phyloP scores from a whole-genome alignment of 2,113 vertebrate species.

The Engystomops pustulosus region DNA sequence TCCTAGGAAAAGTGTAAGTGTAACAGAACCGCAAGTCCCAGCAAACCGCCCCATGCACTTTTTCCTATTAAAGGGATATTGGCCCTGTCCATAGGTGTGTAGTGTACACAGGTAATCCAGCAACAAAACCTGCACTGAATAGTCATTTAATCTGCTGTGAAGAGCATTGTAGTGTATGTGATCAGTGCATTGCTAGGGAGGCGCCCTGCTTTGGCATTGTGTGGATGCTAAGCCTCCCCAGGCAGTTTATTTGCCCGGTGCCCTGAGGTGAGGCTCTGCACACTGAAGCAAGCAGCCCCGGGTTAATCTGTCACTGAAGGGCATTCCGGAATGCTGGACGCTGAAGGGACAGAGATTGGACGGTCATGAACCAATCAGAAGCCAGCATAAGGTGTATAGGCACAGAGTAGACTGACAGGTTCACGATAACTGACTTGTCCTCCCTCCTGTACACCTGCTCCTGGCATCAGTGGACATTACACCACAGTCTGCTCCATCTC shows the following conservation, averaged over 20 bases:
- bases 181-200: slow-evolving; percentile 14
- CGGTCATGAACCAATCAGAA: slow-evolving; percentile 26
- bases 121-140: neutral
- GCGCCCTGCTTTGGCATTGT: slow-evolving; percentile 26
- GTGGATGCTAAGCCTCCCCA: neutral
- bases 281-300: slow-evolving; percentile 24
- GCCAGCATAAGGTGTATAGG: slow-evolving; percentile 29
- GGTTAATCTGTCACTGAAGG: neutral
- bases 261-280: slow-evolving; percentile 51
- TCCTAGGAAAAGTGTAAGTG: too few relatives aligned
- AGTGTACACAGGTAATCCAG: neutral
- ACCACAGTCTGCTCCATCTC: too few relatives aligned
- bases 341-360: slow-evolving; percentile 59
- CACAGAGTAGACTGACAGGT: slow-evolving; percentile 23
- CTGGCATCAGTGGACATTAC: neutral
- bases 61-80: too few relatives aligned
- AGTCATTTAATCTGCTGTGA: neutral
- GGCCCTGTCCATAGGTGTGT: slow-evolving; percentile 8
- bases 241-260: slow-evolving; percentile 5
- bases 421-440: neutral
- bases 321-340: neutral
- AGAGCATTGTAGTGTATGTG: neutral
- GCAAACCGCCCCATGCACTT: neutral
- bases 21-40: neutral
- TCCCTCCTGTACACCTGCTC: slow-evolving; percentile 28